These are phyloP conservation scores for Galemys pyrenaicus DNA, from an alignment of 2,113 vertebrate species.

Conservation along the genomic window DNA sequence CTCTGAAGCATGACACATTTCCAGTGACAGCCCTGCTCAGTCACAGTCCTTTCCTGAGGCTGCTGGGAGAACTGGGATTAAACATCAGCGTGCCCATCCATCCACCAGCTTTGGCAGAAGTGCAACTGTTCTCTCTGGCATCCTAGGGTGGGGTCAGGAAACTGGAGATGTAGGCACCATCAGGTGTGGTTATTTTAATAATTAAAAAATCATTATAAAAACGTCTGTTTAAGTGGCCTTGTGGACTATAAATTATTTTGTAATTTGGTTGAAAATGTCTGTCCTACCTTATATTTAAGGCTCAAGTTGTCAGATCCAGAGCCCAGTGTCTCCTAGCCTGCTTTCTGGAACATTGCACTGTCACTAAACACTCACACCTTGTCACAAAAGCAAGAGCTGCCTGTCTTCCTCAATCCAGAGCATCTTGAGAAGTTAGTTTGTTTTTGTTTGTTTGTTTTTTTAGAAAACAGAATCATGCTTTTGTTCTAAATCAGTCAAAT, in stretches of 20 bases:
- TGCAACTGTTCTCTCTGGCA: background rate
- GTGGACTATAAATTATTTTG: background rate
- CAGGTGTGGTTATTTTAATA: background rate
- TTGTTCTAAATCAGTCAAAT: background rate
- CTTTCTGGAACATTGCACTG: background rate
- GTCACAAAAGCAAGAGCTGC: background rate
- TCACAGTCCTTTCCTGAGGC: background rate
- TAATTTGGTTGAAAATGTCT: background rate
- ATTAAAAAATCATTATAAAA: conserved; percentile 31
- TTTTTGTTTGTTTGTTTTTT: background rate
- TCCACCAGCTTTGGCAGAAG: background rate
- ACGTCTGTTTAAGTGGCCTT: background rate
- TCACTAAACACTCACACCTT: background rate
- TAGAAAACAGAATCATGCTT: background rate
- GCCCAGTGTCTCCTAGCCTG: background rate
- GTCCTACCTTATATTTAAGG: background rate
- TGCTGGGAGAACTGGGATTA: background rate
- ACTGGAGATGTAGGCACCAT: background rate
- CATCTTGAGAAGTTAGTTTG: background rate
- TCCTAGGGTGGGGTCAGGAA: background rate
- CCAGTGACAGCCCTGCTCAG: background rate
- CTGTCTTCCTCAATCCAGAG: background rate
- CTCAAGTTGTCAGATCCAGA: background rate
- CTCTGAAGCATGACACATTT: background rate
- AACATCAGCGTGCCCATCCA: background rate